Base-by-base conservation (phyloP, 1,140 invertebrate genomes). In the Reticulitermes speratus region DNA sequence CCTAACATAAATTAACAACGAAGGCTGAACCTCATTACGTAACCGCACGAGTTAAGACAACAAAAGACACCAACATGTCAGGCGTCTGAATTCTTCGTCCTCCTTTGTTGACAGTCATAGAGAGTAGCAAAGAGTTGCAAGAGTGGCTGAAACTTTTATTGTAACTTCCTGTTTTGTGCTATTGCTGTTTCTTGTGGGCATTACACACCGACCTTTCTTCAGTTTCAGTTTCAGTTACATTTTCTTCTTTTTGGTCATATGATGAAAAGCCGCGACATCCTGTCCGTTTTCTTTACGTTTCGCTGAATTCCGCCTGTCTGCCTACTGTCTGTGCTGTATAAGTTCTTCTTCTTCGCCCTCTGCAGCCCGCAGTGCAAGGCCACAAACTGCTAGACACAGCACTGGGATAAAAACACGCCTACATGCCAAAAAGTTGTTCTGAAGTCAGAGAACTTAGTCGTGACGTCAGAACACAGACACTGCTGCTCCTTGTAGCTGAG, bases 121-220 rank as follows among this genome's bases (percentile, higher is more conserved):
- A 9, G n/a, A 75, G 14, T 12, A 75, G n/a, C 1, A 25, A 9
- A 0, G 65, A 75, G 65, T 75, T 25, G 65, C 25, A 75, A 25
- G 65, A 75, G 25, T 11, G 65, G 65, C 7, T 30, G 8, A 75
- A 75, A 75, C 65, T 75, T 75, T 75, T 75, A 75, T 75, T 30
- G 65, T 8, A 1, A 75, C 65, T 75, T 75, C 65, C 65, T 75
- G 65, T 30, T 75, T 75, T 25, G 65, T 75, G n/a, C 65, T 75
- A 25, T 75, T 75, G 65, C 65, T 75, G 65, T 75, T 75, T 75
- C 65, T 75, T 75, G 65, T 14, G 65, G 65, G n/a, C 65, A 75
- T 30, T 19, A 75, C 30, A 75, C 65, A 7, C 0, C 65, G 3
- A 75, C n/a, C 65, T 30, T 75, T 75, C 65, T 75, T 75, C 65